These are phyloP conservation scores for Fragum sueziense DNA, from an alignment of 2,888 invertebrate genomes.

Conservation along the genomic window DNA sequence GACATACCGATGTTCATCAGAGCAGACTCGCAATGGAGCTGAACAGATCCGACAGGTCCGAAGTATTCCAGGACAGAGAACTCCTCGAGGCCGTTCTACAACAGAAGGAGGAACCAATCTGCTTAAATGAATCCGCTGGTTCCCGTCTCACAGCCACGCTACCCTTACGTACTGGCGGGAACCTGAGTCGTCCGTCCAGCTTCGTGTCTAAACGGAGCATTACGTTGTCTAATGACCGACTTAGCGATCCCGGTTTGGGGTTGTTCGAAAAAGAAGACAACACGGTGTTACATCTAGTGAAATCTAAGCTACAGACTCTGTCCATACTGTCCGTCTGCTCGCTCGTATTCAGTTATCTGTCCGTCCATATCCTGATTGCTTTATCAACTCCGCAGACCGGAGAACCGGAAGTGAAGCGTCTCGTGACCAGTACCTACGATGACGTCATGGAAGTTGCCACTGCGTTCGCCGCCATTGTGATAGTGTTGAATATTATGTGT, in stretches of 20 bases:
- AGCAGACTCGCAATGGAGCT: conserved; percentile 45
- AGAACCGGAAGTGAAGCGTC: conserved; percentile 27
- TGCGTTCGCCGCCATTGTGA: conserved; percentile 93
- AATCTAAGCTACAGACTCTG: conserved; percentile 84
- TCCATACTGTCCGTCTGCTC: conserved; percentile 93
- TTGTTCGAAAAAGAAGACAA: conserved; percentile 19
- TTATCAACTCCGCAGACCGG: conserved; percentile 85
- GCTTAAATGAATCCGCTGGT: conserved; percentile 63
- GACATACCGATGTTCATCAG: no score
- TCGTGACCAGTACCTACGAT: conserved; percentile 81
- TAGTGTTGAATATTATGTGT: conserved; percentile 94
- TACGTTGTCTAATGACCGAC: conserved; percentile 57
- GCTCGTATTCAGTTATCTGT: conserved; percentile 90
- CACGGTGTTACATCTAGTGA: conserved; percentile 33
- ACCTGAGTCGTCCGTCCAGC: conserved; percentile 68
- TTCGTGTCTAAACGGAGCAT: conserved; percentile 62
- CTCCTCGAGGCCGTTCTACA: conserved; percentile 75
- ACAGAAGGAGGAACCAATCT: conserved; percentile 65
- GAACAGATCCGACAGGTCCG: conserved; percentile 65
- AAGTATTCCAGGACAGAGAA: conserved; percentile 70
- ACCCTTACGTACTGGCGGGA: conserved; percentile 61
- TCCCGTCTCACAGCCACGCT: conserved; percentile 59
- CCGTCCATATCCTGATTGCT: conserved; percentile 88
- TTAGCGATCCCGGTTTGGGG: conserved; percentile 36
- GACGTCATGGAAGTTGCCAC: conserved; percentile 96